A percentile compares a stretch with the other conserved stretches of the same genome.
These are phyloP conservation scores for Mythimna vitellina DNA, from an alignment of 2,888 invertebrate species.

Conservation along the genomic window DNA sequence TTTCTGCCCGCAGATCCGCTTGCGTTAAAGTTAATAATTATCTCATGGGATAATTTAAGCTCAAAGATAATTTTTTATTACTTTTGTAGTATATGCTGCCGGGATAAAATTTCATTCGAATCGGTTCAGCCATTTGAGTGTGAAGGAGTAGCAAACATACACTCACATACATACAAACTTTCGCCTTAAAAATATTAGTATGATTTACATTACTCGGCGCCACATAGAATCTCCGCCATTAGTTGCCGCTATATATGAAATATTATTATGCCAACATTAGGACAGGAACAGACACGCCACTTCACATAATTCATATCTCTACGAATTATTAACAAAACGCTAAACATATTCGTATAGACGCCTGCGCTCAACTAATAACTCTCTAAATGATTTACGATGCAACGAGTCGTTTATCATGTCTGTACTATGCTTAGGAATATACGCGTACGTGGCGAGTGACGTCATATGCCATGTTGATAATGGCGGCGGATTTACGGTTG, in stretches of 20 bases:
- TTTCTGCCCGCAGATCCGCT: no score
- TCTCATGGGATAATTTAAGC: no score
- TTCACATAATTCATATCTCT: slow-evolving; percentile 32
- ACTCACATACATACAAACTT: no score
- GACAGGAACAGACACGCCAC: slow-evolving; percentile 40
- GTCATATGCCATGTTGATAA: slow-evolving; percentile 25
- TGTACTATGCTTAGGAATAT: slow-evolving; percentile 7
- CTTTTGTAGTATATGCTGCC: no score
- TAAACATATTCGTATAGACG: slow-evolving; percentile 43
- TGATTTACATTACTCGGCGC: not conserved
- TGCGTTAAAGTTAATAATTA: no score
- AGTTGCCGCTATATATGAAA: slow-evolving; percentile 22
- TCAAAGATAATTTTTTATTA: no score
- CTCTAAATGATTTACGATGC: slow-evolving; percentile 52
- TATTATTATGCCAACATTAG: slow-evolving; percentile 22
- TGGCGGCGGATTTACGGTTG: slow-evolving; percentile 7
- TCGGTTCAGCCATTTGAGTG: no score
- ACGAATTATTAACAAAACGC: slow-evolving; percentile 36
- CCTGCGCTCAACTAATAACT: slow-evolving; percentile 36
- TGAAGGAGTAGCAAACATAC: no score
- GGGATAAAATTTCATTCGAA: no score
- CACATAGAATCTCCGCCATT: slow-evolving; percentile 8
- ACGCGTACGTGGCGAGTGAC: slow-evolving; percentile 28
- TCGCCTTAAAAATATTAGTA: not conserved
- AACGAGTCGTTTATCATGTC: slow-evolving; percentile 41